Evolutionary conservation across 2,113 vertebrate species (phyloP), one percentile per base, ranked within the genome.

Genomic region (Callospermophilus lateralis): DNA sequence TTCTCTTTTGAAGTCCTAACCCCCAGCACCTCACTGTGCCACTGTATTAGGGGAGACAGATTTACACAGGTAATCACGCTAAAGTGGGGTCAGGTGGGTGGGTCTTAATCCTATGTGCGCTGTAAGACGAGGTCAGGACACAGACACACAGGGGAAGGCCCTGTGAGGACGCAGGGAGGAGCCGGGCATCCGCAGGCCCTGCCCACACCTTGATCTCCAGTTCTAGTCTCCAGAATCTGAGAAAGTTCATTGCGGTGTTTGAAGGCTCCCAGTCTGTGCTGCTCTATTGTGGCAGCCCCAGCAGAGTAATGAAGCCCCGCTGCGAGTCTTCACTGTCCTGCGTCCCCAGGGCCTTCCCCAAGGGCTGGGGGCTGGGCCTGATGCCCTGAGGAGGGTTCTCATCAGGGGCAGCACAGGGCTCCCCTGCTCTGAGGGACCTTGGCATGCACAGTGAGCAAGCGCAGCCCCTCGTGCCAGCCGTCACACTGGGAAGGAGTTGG

Each of bases 201-300:
- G 85, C 61, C 61, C 61, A 20, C 8, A 15, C 20, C 34, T 67
- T 39, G 5, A 16, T 15, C 91, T 76, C 42, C 51, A 15, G 19
- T 28, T 15, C 24, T 5, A 13, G 65, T 1, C 68, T 77, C 84
- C n/a, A 32, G 87, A 51, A 51, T 20, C 20, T 4, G 37, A 58
- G 28, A 8, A 39, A 7, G 37, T 17, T 4, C 1, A 3, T 19
- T 1, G 30, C 32, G 42, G 9, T 3, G 8, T 53, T 32, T 61
- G 26, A 16, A 39, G 51, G 17, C 5, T 1, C 24, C 45, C 1
- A 17, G n/a, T 5, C 48, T 28, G 32, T 1, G 15, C 20, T 1
- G 12, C n/a, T 13, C 15, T 51, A 37, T 22, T 15, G 8, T 2
- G 22, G 85, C 48, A 15, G 20, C 6, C 11, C 0, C 42, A 61